Conservation (phyloP, 2,888 invertebrate genomes). For the Pecten maximus region DNA sequence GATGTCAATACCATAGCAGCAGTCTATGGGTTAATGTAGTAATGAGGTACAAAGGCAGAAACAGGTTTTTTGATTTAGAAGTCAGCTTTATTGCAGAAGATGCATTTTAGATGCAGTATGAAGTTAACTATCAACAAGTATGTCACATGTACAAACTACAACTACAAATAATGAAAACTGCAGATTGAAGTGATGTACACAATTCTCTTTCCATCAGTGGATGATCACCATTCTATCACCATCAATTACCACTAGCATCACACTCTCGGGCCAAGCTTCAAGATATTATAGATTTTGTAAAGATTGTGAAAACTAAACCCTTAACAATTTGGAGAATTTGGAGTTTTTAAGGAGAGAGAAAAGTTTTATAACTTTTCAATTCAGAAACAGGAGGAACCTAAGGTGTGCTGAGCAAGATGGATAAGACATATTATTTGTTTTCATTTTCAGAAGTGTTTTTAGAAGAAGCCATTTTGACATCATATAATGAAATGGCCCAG, state of each 20-base stretch:
- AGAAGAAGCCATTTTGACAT: too few relatives aligned
- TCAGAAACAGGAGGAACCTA: too few relatives aligned
- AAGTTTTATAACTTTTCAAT: neutral
- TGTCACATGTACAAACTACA: neutral
- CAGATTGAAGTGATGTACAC: neutral
- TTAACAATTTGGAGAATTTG: too few relatives aligned
- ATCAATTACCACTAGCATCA: neutral
- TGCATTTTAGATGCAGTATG: neutral
- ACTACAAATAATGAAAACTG: neutral
- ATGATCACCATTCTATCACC: neutral
- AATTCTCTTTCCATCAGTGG: neutral
- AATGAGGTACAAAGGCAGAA: neutral
- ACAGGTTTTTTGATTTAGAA: neutral
- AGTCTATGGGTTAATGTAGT: too few relatives aligned
- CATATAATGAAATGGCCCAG: too few relatives aligned
- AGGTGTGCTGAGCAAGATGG: too few relatives aligned
- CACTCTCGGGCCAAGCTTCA: neutral
- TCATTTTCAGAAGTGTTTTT: too few relatives aligned
- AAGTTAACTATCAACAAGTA: neutral
- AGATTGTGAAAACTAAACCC: neutral
- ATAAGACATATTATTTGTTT: too few relatives aligned
- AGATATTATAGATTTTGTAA: neutral
- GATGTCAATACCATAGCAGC: too few relatives aligned
- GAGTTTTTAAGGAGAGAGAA: neutral
- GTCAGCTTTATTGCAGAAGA: constrained; percentile 5